These are phyloP conservation scores for Epicauta chinensis DNA, from an alignment of 1,140 invertebrate genomes.

Conservation along the genomic window DNA sequence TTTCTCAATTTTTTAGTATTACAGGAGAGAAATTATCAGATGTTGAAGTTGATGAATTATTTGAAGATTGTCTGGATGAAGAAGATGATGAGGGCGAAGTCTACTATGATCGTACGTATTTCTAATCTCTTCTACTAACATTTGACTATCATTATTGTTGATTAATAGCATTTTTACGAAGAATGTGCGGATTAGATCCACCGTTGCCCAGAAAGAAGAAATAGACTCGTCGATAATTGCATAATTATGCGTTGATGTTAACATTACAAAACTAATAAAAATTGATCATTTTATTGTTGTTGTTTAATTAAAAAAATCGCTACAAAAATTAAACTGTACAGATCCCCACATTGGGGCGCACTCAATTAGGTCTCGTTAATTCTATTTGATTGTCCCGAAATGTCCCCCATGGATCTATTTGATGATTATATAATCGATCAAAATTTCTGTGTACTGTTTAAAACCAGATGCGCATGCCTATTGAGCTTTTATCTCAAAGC, in stretches of 20 bases:
- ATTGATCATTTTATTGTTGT: too few relatives aligned
- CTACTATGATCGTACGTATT: slow-evolving; percentile 78
- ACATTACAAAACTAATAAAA: too few relatives aligned
- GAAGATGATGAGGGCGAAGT: slow-evolving; percentile 94
- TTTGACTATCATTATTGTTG: background rate
- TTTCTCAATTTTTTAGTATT: background rate
- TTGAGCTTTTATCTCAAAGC: slow-evolving; percentile 9
- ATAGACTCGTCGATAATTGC: slow-evolving; percentile 5
- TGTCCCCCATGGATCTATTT: too few relatives aligned
- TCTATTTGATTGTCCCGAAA: too few relatives aligned
- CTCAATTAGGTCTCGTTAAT: too few relatives aligned
- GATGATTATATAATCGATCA: background rate
- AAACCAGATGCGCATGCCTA: background rate
- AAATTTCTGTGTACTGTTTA: background rate
- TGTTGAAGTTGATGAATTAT: slow-evolving; percentile 71
- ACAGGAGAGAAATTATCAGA: slow-evolving; percentile 77
- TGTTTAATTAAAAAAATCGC: too few relatives aligned
- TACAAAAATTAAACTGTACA: too few relatives aligned
- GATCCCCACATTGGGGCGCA: too few relatives aligned
- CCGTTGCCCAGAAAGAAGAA: slow-evolving; percentile 30
- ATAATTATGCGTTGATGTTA: background rate
- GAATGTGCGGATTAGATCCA: slow-evolving; percentile 33
- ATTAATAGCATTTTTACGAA: slow-evolving; percentile 29
- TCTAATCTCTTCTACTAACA: background rate
- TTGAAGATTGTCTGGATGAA: slow-evolving; percentile 81